phyloP scores from a whole-genome alignment of 2,888 invertebrate genomes.

The Vesta saturnalis region DNA sequence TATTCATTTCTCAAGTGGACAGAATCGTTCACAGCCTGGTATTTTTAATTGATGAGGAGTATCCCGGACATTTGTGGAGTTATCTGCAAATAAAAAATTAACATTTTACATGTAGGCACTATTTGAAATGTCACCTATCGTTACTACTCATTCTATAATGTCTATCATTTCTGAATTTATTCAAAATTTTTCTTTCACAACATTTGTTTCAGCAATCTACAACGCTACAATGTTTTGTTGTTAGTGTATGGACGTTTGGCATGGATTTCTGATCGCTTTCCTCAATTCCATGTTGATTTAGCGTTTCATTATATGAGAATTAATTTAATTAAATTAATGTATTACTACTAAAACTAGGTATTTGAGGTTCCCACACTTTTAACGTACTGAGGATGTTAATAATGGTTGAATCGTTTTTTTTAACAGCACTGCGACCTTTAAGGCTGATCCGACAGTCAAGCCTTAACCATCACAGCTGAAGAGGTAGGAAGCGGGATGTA shows the following conservation, averaged over 20 bases:
- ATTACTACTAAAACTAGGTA: slow-evolving; percentile 73
- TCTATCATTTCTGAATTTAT: no score
- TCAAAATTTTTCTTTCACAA: no score
- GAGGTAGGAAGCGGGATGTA: no score
- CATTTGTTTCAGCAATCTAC: no score
- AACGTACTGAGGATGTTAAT: slow-evolving; percentile 72
- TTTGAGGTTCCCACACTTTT: slow-evolving; percentile 71
- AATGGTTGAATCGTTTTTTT: slow-evolving; percentile 78
- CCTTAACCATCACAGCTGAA: no score
- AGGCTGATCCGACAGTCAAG: no score
- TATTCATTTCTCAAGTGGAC: slow-evolving; percentile 68
- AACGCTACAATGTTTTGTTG: no score
- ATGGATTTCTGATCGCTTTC: slow-evolving; percentile 51
- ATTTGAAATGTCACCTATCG: no score
- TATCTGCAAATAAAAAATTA: slow-evolving; percentile 31
- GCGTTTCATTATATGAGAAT: slow-evolving; percentile 65
- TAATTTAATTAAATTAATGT: slow-evolving; percentile 74
- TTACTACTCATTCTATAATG: no score
- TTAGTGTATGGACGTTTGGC: no score
- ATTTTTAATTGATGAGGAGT: slow-evolving; percentile 62
- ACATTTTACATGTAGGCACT: no score
- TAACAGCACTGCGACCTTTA: slow-evolving; percentile 72
- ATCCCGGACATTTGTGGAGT: slow-evolving; percentile 61
- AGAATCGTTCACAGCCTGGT: slow-evolving; percentile 71
- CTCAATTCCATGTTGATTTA: slow-evolving; percentile 66